Evolutionary conservation across 92 coral and sea anemone genomes (phyloP).

Genomic region (Phenganax stokvisi): DNA sequence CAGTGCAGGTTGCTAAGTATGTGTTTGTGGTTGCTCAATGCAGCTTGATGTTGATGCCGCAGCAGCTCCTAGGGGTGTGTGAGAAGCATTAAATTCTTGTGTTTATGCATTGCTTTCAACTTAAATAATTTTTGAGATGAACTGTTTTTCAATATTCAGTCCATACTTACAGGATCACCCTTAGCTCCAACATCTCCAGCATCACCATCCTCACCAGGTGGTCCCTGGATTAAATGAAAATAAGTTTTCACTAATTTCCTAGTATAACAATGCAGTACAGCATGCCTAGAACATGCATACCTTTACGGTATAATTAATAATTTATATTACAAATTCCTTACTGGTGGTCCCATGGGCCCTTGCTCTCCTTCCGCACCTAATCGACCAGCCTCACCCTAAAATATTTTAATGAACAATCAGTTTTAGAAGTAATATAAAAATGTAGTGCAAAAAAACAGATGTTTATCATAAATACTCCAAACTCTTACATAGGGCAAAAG

Average conservation of each 20-base stretch:
- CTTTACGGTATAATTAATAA: no score
- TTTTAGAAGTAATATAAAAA: not conserved
- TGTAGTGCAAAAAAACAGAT: not conserved
- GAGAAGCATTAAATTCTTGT: no score
- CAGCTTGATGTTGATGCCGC: no score
- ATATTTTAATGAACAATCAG: not conserved
- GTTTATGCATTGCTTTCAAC: no score
- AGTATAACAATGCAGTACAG: no score
- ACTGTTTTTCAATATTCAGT: not conserved
- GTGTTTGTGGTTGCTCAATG: no score
- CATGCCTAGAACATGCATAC: no score
- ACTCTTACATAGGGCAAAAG: no score
- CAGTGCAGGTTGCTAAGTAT: no score
- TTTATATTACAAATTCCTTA: not conserved
- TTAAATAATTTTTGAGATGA: no score
- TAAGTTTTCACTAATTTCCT: no score
- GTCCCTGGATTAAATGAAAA: not conserved
- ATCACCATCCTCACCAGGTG: conserved; percentile 23
- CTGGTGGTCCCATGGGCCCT: not conserved
- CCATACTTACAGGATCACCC: conserved; percentile 1
- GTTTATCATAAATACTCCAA: not conserved
- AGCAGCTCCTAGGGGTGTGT: no score
- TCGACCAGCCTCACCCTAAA: conserved; percentile 18
- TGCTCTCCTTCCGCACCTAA: not conserved
- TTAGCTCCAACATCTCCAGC: not conserved